Evolutionary conservation across 2,797 vertebrate species (phyloP).

Genomic region (Chiroxiphia lanceolata): DNA sequence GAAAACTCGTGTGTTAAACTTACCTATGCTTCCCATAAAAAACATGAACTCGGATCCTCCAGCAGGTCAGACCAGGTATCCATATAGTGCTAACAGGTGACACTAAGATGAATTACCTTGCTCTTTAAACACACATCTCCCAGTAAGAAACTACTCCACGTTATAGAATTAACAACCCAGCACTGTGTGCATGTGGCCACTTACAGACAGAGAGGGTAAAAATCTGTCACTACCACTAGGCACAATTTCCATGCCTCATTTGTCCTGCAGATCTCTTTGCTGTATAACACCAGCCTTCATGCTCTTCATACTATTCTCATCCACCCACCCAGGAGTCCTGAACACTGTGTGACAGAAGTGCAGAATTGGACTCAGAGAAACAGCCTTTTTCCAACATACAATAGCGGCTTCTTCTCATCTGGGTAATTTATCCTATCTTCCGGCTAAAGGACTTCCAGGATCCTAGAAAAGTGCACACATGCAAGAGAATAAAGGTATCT

Average conservation of each 20-base stretch:
- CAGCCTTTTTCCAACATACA: background rate
- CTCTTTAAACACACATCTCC: background rate
- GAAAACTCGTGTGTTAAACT: background rate
- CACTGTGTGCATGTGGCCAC: background rate
- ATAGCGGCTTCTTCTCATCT: background rate
- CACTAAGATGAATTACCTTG: background rate
- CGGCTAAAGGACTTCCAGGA: background rate
- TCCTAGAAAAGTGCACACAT: background rate
- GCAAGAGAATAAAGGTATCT: background rate
- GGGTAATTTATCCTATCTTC: background rate
- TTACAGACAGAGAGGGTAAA: background rate
- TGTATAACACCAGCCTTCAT: background rate
- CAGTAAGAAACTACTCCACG: background rate
- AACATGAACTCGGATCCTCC: background rate
- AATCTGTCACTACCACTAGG: background rate
- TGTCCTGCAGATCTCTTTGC: background rate
- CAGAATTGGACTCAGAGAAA: background rate
- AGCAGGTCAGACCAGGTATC: background rate
- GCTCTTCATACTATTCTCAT: background rate
- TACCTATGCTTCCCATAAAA: background rate
- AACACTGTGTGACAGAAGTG: background rate
- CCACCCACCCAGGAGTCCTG: background rate
- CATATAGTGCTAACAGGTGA: background rate
- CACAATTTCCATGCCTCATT: rapidly evolving
- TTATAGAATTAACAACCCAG: background rate